Conservation (phyloP, 2,113 vertebrate genomes). For the Laticauda laticaudata region DNA sequence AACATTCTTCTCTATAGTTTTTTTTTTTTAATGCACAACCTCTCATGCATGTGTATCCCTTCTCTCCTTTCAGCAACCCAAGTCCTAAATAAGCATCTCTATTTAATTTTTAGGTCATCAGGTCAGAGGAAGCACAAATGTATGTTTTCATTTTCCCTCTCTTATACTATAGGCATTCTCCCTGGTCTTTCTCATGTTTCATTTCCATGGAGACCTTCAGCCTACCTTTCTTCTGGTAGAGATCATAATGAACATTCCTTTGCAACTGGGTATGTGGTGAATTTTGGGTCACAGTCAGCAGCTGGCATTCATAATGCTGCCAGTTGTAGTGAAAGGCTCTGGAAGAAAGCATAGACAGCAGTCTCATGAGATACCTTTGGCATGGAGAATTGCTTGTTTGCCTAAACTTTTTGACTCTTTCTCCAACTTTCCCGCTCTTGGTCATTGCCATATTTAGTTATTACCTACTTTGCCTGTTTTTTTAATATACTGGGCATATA, state of each 20-base stretch:
- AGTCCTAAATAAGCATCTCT: neutral
- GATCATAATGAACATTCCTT: slow-evolving; percentile 85
- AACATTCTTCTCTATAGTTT: neutral
- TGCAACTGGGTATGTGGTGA: slow-evolving; percentile 74
- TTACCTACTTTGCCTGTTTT: neutral
- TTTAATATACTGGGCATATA: neutral
- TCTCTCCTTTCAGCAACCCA: neutral
- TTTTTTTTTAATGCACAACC: neutral
- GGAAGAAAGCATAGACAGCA: neutral
- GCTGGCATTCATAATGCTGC: slow-evolving; percentile 80
- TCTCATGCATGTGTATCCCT: neutral
- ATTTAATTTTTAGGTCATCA: neutral
- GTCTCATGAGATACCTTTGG: neutral
- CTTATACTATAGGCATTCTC: neutral
- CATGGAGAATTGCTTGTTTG: neutral
- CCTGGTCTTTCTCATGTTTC: neutral
- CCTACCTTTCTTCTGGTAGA: slow-evolving; percentile 95
- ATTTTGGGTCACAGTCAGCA: slow-evolving; percentile 85
- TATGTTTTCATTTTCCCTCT: neutral
- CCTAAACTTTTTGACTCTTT: neutral
- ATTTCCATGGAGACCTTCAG: neutral
- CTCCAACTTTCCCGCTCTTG: neutral
- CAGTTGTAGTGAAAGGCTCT: slow-evolving; percentile 90
- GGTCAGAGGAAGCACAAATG: neutral
- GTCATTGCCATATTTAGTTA: neutral